Base-by-base conservation (phyloP, 2,888 invertebrate genomes). In the Epistrophella euchroma region DNA sequence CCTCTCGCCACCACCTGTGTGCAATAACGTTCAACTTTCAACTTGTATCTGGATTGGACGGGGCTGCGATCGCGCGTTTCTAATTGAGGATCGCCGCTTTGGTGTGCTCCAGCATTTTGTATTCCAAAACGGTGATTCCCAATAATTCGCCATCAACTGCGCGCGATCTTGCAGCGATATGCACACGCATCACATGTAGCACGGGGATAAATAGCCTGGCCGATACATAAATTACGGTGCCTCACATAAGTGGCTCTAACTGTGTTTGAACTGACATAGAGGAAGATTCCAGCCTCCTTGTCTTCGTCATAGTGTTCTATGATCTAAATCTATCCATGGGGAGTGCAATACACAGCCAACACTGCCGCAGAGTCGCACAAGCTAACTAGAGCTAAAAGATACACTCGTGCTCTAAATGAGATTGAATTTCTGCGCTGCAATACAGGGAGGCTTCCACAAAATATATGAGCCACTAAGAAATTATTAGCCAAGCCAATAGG, bases 191-290 rank as follows among this genome's bases (percentile, higher is more conserved):
- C 66, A 82, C 77, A 86, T 73, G 82, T 60, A 71, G 64, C 86
- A 58, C 66, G 76, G 43, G 77, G 82, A 86, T 86, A 86, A 86
- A 86, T 74, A 82, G 86, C 86, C 58, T 77, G 52, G 71, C 22
- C 68, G 73, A 86, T 86, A 86, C 85, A 86, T 86, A 86, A 86
- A 77, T 86, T 86, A 77, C 85, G 25, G 68, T 68, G 32, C 71
- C 71, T 50, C 86, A 82, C 62, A 86, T 82, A 86, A 86, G 77
- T 86, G 82, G 82, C 78, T 86, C 82, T 86, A 86, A 86, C 86
- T 86, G 86, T 86, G 86, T 78, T 86, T 58, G 77, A 79, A 79
- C 83, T 77, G 83, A 83, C 83, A 74, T 56, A 56, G 79, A 64
- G 64, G 58, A 86, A 74, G 82, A 77, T 68, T 55, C 82, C 85